Base-by-base conservation (phyloP, 2,113 vertebrate genomes). In the Abramis brama region DNA sequence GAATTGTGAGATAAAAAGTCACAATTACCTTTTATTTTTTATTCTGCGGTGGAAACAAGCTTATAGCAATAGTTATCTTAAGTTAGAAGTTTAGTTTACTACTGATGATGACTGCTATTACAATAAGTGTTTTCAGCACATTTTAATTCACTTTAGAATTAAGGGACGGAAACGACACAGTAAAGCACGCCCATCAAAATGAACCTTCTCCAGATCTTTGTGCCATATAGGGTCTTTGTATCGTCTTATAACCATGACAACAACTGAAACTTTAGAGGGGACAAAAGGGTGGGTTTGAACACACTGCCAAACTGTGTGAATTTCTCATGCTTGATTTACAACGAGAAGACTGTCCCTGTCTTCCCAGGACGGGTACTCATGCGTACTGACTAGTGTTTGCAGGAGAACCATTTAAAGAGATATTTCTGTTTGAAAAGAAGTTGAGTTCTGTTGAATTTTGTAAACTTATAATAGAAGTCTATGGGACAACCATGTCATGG, bases 281-380 rank as follows among this genome's bases (percentile, higher is more conserved):
- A 60, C 66, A 80, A 86, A 68, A 55, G 64, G 36, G 25, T 23
- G 50, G 77, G 33, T 19, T 60, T 47, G 55, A 86, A 52, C 39
- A 17, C 39, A 36, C 9, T 64, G 25, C 39, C 7, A 71, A 30
- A 27, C 36, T 52, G 85, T 81, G 85, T 74, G 70, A 71, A 74
- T 82, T 86, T 82, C 85, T 75, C 79, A 82, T 79, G 85, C 52
- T 80, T 62, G 33, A 62, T 57, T 62, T 62, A 60, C 17, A 79
- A 82, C 36, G 36, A 30, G 19, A 9, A 64, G 25, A 50, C 55
- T 47, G 66, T 80, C 55, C 70, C 13, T 55, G 77, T 57, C 66
- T 39, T 45, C 21, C 60, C 39, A 55, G 57, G 36, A 73, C 11
- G 62, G 27, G 27, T 57, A 57, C 76, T 85, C 84, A 30, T 5